Evolutionary conservation across 2,797 vertebrate species (phyloP).

Genomic region (Gymnothorax reevesii): DNA sequence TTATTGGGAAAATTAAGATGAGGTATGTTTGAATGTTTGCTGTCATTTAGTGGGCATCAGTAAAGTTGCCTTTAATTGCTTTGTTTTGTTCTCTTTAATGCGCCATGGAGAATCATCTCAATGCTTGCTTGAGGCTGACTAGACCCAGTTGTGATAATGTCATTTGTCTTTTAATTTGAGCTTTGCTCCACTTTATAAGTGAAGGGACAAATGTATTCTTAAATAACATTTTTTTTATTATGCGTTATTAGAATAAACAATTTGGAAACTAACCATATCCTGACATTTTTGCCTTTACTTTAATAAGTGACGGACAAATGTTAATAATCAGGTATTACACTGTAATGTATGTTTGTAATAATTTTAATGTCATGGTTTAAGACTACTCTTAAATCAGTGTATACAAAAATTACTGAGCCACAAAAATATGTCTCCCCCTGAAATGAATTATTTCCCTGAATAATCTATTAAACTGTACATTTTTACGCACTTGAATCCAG

Average conservation of each 20-base stretch:
- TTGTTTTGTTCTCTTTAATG: slow-evolving; percentile 13
- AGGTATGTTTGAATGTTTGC: not conserved
- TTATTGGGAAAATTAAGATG: not conserved
- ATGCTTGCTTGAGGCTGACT: not conserved
- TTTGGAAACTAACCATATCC: not conserved
- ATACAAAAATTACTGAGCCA: not conserved
- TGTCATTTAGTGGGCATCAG: not conserved
- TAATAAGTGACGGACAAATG: not conserved
- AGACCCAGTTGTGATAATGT: not conserved
- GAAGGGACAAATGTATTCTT: not conserved
- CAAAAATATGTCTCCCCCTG: not conserved
- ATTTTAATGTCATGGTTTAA: not conserved
- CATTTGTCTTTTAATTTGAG: not conserved
- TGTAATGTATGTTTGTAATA: not conserved
- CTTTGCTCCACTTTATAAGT: not conserved
- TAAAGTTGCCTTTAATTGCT: not conserved
- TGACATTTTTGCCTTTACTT: not conserved
- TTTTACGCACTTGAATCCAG: not conserved
- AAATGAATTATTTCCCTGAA: not conserved
- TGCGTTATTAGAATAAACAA: not conserved
- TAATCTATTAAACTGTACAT: not conserved
- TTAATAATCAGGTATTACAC: not conserved
- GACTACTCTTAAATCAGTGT: not conserved
- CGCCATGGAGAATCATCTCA: not conserved
- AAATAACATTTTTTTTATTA: not conserved